Base-by-base conservation (phyloP, 2,888 invertebrate genomes). In the Microdon myrmicae region DNA sequence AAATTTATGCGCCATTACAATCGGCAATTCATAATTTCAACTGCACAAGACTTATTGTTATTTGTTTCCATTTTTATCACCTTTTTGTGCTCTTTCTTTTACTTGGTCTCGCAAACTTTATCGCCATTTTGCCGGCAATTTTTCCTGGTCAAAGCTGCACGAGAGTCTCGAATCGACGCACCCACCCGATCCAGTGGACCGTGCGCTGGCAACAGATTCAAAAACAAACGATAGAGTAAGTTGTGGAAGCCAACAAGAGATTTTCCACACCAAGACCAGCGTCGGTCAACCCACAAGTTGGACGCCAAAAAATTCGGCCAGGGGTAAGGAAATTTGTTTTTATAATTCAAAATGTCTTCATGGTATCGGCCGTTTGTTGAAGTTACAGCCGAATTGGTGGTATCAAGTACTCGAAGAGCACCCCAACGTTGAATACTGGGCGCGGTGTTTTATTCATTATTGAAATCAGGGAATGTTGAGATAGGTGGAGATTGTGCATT, bases 201-300 rank as follows among this genome's bases (percentile, higher is more conserved):
- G 53, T 54, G 39, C 48, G 47, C 54, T 54, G 54, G 43, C 41
- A 43, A n/a, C n/a, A n/a, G n/a, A n/a, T n/a, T n/a, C n/a, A n/a
- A n/a, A n/a, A n/a, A 9, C 41, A 28, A 48, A 47, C 9, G 29
- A 37, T 35, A 43, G 47, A 60, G 35, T 39, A 39, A 39, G 45
- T 23, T n/a, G 23, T 8, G 13, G 12, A 29, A 17, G 8, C 25
- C 31, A 31, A 35, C 48, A 39, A 54, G 41, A 41, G 16, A 53
- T 47, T 54, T 47, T 54, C 32, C 22, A 43, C 59, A 29, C 22
- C 43, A 31, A 12, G 6, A 13, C n/a, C n/a, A n/a, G n/a, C n/a
- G n/a, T n/a, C n/a, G n/a, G n/a, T n/a, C n/a, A n/a, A n/a, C n/a
- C n/a, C n/a, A n/a, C n/a, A 25, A 29, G 31, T 13, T 31, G 6